A percentile compares a stretch with the other conserved stretches of the same genome.
These are phyloP conservation scores for Limnephilus rhombicus DNA, from an alignment of 2,888 invertebrate species.

Conservation along the genomic window DNA sequence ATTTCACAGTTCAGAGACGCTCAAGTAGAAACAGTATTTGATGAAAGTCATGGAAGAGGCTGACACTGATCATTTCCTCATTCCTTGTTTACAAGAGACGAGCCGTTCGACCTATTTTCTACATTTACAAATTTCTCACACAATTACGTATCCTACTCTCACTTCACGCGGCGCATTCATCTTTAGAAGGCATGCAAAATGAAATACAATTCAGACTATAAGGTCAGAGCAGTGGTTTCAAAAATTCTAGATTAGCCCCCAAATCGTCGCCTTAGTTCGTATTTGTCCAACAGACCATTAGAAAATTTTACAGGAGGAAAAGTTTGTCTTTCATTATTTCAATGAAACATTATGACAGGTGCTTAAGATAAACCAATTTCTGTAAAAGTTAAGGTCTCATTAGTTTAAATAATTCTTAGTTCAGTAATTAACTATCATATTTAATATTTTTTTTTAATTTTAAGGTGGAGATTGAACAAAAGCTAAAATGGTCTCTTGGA, in stretches of 20 bases:
- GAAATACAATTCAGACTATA: neutral
- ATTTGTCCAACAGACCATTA: too few relatives aligned
- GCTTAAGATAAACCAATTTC: too few relatives aligned
- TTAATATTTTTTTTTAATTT: too few relatives aligned
- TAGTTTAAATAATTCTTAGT: too few relatives aligned
- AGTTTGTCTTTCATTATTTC: too few relatives aligned
- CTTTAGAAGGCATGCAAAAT: slow-evolving; percentile 19
- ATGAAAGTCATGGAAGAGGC: slow-evolving; percentile 1
- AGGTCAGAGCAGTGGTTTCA: neutral
- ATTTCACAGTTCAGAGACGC: neutral
- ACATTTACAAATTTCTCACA: neutral
- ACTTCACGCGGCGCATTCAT: neutral
- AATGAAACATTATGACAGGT: too few relatives aligned
- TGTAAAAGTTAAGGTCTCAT: too few relatives aligned
- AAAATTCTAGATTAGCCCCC: neutral
- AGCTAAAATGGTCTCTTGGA: too few relatives aligned
- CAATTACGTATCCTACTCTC: neutral
- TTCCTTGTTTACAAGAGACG: neutral
- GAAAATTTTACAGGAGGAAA: too few relatives aligned
- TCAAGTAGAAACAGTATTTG: neutral
- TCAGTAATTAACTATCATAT: too few relatives aligned
- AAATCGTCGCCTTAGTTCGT: too few relatives aligned
- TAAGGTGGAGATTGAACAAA: too few relatives aligned
- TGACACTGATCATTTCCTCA: neutral
- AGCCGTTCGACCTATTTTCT: neutral